Percentiles rank a stretch among this genome's conserved stretches.
Conservation (phyloP, 1,140 invertebrate genomes). For the Popillia japonica region DNA sequence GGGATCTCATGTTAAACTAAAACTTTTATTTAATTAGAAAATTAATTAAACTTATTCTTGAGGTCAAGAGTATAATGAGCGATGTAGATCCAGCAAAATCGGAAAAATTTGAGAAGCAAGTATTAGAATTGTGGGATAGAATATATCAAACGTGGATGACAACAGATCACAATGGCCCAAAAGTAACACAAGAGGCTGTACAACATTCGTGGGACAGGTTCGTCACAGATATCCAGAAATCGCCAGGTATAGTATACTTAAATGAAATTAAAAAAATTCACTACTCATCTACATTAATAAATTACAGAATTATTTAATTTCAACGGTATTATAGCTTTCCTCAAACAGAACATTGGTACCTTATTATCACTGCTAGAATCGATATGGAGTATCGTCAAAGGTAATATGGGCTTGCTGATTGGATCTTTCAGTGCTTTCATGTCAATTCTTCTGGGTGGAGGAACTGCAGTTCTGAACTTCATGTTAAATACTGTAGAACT, state of each 20-base stretch:
- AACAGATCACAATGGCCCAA: constrained; percentile 71
- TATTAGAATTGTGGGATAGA: constrained; percentile 91
- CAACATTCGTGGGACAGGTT: constrained; percentile 76
- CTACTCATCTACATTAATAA: constrained; percentile 17
- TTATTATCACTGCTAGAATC: constrained; percentile 90
- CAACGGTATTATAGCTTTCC: constrained; percentile 78
- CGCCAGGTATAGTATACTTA: constrained; percentile 67
- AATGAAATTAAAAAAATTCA: constrained; percentile 16
- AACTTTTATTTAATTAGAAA: too few relatives aligned
- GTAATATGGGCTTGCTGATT: constrained; percentile 92
- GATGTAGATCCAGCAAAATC: constrained; percentile 85
- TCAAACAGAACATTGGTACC: constrained; percentile 92
- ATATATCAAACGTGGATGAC: constrained; percentile 92
- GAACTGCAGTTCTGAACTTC: constrained; percentile 93
- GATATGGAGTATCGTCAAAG: constrained; percentile 90
- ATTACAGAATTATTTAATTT: constrained; percentile 76
- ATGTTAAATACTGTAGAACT: constrained; percentile 84
- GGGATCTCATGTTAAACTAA: too few relatives aligned
- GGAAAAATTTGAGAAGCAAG: constrained; percentile 86
- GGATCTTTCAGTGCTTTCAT: constrained; percentile 85
- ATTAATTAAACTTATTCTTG: background rate
- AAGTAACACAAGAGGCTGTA: constrained; percentile 73
- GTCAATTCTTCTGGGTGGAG: constrained; percentile 89
- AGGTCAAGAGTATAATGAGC: constrained; percentile 80
- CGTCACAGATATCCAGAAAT: constrained; percentile 74